phyloP scores from a whole-genome alignment of 2,113 vertebrate species.

The Grammomys surdaster region DNA sequence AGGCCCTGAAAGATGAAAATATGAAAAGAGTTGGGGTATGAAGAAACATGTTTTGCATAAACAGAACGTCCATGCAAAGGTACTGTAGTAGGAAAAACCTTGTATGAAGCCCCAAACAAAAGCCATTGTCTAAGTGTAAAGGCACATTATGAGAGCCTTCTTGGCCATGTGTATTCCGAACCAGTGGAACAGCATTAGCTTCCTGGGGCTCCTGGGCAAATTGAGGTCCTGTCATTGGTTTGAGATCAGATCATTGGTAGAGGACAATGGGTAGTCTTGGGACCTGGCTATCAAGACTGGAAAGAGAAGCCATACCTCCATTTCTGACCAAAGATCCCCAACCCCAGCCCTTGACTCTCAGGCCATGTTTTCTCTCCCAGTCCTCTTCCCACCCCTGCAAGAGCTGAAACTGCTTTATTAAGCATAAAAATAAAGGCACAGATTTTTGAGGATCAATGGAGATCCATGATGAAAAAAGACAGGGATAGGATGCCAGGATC shows the following conservation, averaged over 20 bases:
- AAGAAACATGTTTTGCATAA: neutral
- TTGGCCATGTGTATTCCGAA: neutral
- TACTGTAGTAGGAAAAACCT: neutral
- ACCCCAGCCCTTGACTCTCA: neutral
- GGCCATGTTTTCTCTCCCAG: neutral
- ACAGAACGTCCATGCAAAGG: neutral
- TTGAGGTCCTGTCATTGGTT: neutral
- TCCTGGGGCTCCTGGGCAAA: neutral
- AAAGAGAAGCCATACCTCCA: neutral
- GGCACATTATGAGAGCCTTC: neutral
- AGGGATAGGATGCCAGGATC: neutral
- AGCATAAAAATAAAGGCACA: neutral
- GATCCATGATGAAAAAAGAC: neutral
- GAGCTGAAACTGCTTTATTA: neutral
- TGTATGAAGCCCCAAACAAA: neutral
- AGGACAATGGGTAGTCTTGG: neutral
- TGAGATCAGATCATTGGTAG: neutral
- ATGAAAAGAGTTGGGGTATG: rapidly evolving
- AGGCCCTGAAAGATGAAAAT: neutral
- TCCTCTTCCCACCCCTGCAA: neutral
- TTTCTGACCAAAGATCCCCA: neutral
- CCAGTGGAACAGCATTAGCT: neutral
- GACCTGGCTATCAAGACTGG: neutral
- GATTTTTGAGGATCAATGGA: slow-evolving; percentile 17
- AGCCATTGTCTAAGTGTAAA: neutral